These are phyloP conservation scores for Lasioglossum villosulum DNA, from an alignment of 2,888 invertebrate genomes.

Conservation along the genomic window DNA sequence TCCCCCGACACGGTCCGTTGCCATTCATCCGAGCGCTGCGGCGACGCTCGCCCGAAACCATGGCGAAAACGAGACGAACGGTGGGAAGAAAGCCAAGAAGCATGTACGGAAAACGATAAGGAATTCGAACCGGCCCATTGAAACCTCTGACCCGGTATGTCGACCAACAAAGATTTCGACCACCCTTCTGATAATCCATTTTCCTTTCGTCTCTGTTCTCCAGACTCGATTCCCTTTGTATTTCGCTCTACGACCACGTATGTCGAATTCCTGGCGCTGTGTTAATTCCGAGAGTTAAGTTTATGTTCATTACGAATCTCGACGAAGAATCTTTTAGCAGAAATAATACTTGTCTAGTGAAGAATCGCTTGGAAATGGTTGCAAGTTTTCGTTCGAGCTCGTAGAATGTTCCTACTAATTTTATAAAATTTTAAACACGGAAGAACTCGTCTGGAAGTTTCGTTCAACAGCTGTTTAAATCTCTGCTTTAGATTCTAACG, in stretches of 20 bases:
- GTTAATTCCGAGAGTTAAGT: background rate
- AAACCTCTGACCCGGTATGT: slow-evolving; percentile 80
- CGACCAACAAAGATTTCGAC: slow-evolving; percentile 76
- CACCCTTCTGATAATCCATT: background rate
- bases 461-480: background rate
- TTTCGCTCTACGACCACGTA: background rate
- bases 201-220: background rate
- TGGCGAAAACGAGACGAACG: slow-evolving; percentile 57
- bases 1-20: background rate
- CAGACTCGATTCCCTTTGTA: background rate
- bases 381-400: background rate
- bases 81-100: slow-evolving; percentile 72
- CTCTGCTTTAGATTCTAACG: background rate
- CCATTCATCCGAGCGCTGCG: background rate
- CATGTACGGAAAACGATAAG: slow-evolving; percentile 73
- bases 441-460: background rate
- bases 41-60: slow-evolving; percentile 63
- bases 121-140: slow-evolving; percentile 77
- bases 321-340: background rate
- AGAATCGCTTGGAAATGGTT: background rate
- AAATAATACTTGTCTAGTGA: background rate
- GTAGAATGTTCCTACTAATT: background rate
- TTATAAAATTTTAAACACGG: background rate
- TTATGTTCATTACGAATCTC: background rate
- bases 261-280: background rate